Evolutionary conservation across 2,113 vertebrate species (phyloP).

Genomic region (Planiliza haematocheilus): DNA sequence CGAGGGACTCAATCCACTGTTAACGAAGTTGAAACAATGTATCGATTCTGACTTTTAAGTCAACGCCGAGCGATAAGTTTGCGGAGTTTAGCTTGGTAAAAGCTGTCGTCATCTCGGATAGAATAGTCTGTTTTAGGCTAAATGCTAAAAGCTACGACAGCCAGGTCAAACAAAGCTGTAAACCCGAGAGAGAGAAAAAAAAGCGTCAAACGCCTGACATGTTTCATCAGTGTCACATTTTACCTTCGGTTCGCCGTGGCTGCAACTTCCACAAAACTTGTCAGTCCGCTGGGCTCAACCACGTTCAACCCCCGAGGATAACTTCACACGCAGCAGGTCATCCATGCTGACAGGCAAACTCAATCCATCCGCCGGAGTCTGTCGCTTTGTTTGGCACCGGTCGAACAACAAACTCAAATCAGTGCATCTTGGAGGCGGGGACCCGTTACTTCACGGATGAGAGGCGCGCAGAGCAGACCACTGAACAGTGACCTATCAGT

Average conservation of each 20-base stretch:
- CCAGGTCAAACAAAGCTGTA: background rate
- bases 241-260: slow-evolving; percentile 49
- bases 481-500: slow-evolving; percentile 77
- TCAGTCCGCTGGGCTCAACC: background rate
- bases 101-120: background rate
- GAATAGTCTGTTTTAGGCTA: background rate
- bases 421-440: slow-evolving; percentile 69
- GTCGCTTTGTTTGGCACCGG: background rate
- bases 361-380: background rate
- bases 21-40: background rate
- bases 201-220: background rate
- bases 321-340: background rate
- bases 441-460: slow-evolving; percentile 60
- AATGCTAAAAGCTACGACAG: background rate
- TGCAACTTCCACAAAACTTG: slow-evolving; percentile 36
- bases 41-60: background rate
- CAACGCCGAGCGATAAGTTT: background rate
- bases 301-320: background rate
- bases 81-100: no score
- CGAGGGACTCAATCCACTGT: background rate
- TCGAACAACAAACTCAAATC: slow-evolving; percentile 47
- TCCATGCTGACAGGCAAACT: slow-evolving; percentile 23
- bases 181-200: background rate
- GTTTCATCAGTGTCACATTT: slow-evolving; percentile 10
- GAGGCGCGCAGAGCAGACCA: slow-evolving; percentile 76